phyloP scores from a whole-genome alignment of 2,888 invertebrate species.

The Allygus modestus region DNA sequence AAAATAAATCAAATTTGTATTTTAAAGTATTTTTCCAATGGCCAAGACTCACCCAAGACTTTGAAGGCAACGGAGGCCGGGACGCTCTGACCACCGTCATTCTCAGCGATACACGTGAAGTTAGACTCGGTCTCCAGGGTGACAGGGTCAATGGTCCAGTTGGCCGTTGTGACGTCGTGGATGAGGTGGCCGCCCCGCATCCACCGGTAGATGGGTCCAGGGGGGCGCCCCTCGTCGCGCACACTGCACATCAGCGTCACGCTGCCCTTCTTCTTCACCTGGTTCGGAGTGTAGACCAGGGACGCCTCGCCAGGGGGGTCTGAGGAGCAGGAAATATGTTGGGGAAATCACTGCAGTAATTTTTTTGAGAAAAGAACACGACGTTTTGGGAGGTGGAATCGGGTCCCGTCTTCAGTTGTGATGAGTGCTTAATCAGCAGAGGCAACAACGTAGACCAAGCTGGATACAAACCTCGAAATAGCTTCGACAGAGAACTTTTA shows the following conservation, averaged over 20 bases:
- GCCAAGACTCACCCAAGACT: constrained; percentile 79
- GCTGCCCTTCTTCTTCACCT: constrained; percentile 89
- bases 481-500: too few relatives aligned
- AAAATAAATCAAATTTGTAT: too few relatives aligned
- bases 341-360: background rate
- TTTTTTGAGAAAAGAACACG: too few relatives aligned
- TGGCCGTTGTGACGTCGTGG: constrained; percentile 85
- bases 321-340: constrained; percentile 73
- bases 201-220: constrained; percentile 79
- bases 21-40: too few relatives aligned
- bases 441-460: too few relatives aligned
- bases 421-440: too few relatives aligned
- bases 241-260: constrained; percentile 91
- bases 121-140: constrained; percentile 91
- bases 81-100: constrained; percentile 89
- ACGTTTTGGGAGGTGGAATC: too few relatives aligned
- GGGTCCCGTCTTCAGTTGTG: too few relatives aligned
- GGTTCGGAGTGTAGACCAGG: constrained; percentile 84
- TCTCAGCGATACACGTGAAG: constrained; percentile 92
- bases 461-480: too few relatives aligned
- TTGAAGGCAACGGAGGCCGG: constrained; percentile 83
- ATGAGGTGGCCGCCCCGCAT: constrained; percentile 86
- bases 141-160: constrained; percentile 90
- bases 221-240: constrained; percentile 89
- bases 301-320: constrained; percentile 92